Percentiles rank a stretch among this genome's conserved stretches.
phyloP scores from a whole-genome alignment of 2,113 vertebrate species.

The Charadrius vociferus region DNA sequence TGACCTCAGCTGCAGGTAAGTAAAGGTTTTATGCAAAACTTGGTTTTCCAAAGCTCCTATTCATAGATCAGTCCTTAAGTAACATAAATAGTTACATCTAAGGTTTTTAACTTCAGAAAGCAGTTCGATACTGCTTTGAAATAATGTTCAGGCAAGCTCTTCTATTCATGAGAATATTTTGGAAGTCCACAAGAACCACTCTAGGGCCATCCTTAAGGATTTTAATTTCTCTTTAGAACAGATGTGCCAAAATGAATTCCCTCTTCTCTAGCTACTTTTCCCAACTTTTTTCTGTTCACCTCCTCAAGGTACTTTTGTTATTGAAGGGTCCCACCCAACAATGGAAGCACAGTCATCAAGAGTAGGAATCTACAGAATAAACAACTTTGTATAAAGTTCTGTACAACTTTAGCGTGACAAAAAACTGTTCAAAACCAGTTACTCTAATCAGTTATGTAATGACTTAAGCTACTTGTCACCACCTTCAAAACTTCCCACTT shows the following conservation, averaged over 20 bases:
- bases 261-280: neutral
- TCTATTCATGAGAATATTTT: neutral
- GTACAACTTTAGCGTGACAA: neutral
- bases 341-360: neutral
- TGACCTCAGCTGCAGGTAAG: neutral
- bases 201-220: neutral
- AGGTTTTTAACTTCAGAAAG: neutral
- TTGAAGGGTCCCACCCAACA: neutral
- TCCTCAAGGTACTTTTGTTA: neutral
- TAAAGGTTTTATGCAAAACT: neutral
- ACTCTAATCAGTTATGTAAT: neutral
- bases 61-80: neutral
- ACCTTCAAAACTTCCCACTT: neutral
- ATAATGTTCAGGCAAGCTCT: neutral
- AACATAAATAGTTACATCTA: neutral
- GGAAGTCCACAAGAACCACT: neutral
- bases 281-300: neutral
- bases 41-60: neutral
- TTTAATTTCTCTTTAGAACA: neutral
- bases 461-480: neutral
- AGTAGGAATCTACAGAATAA: neutral
- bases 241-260: neutral
- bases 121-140: neutral
- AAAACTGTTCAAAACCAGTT: neutral
- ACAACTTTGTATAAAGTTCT: neutral